These are phyloP conservation scores for Trochalopteron elliotii DNA, from an alignment of 2,113 vertebrate genomes.

Conservation along the genomic window DNA sequence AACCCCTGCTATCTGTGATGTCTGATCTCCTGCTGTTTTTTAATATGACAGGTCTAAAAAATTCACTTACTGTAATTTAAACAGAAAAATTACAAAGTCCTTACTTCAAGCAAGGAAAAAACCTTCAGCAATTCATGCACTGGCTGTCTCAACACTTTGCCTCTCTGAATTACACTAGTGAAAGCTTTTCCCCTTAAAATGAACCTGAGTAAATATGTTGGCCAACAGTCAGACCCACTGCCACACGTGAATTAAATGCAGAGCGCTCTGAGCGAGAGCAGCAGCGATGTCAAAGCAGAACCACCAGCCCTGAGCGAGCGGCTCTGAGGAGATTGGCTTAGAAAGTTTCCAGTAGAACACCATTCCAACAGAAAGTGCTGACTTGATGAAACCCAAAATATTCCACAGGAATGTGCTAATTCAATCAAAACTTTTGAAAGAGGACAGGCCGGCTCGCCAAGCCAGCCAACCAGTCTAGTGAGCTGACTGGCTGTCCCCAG, in stretches of 20 bases:
- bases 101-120: not conserved
- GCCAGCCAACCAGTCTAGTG: constrained; percentile 8
- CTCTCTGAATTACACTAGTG: not conserved
- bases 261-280: not conserved
- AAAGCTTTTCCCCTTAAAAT: not conserved
- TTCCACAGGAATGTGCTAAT: constrained; percentile 63
- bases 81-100: not conserved
- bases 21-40: not conserved
- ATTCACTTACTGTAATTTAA: not conserved
- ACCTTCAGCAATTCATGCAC: not conserved
- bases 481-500: constrained; percentile 12
- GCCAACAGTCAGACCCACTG: not conserved
- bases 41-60: not conserved
- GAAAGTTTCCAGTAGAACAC: constrained; percentile 47
- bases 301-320: not conserved
- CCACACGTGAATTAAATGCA: not conserved
- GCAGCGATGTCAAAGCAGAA: not conserved
- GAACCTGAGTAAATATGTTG: not conserved
- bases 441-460: not conserved
- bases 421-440: constrained; percentile 59
- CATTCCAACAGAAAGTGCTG: constrained; percentile 52
- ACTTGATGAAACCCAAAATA: constrained; percentile 62
- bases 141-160: not conserved
- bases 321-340: not conserved
- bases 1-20: not conserved